Evolutionary conservation across 2,888 invertebrate species (phyloP).

Genomic region (Lithosia quadra): DNA sequence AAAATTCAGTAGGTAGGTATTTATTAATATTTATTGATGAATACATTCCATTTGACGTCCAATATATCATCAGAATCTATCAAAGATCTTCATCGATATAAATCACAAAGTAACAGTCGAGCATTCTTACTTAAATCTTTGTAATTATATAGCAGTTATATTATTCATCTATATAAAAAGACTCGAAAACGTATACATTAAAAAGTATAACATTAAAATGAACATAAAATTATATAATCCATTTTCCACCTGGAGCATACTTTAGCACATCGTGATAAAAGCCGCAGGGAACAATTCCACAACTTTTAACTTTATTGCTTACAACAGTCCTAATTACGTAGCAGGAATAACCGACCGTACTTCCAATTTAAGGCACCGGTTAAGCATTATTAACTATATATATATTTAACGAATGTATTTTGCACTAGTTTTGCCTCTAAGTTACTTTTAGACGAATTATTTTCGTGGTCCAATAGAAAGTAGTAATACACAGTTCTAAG

Average conservation of each 20-base stretch:
- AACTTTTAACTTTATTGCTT: slow-evolving; percentile 63
- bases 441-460: slow-evolving; percentile 16
- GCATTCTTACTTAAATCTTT: too few species aligned
- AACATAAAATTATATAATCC: slow-evolving; percentile 36
- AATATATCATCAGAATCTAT: too few species aligned
- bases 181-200: slow-evolving; percentile 15
- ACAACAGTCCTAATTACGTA: slow-evolving; percentile 60
- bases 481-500: slow-evolving; percentile 21
- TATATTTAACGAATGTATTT: slow-evolving; percentile 23
- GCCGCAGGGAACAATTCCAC: slow-evolving; percentile 58
- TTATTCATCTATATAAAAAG: not conserved
- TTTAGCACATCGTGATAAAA: slow-evolving; percentile 48
- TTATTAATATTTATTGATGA: too few species aligned
- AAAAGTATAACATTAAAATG: slow-evolving; percentile 17
- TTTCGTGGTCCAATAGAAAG: slow-evolving; percentile 14
- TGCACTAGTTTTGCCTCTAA: slow-evolving; percentile 10
- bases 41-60: too few species aligned
- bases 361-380: slow-evolving; percentile 47
- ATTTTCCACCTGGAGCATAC: slow-evolving; percentile 47
- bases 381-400: slow-evolving; percentile 40
- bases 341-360: slow-evolving; percentile 47
- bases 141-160: not conserved
- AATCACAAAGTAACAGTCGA: too few species aligned
- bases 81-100: too few species aligned
- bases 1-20: too few species aligned